Evolutionary conservation across 2,113 vertebrate genomes (phyloP), one percentile per base, ranked within the genome.

Genomic region (Cephalopholis sonnerati): DNA sequence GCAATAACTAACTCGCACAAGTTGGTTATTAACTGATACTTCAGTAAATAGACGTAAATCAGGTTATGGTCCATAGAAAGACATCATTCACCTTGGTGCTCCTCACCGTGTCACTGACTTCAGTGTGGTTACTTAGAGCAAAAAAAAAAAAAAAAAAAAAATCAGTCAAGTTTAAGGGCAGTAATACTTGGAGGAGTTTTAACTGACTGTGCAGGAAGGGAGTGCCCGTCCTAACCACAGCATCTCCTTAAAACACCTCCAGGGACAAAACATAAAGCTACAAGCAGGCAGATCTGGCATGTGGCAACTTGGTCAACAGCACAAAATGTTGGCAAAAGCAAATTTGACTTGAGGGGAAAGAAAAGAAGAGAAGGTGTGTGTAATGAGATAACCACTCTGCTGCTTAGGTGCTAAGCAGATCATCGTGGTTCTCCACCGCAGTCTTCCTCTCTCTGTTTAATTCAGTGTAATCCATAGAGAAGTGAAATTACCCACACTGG

Each of bases 381-480:
- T 51, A 15, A 50, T 0, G 27, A 66, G 66, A 78, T 74, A 62
- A 71, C 58, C 66, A 65, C 80, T 78, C 76, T 58, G 86, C 77
- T 83, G 81, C 77, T 81, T 17, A 48, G 46, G 16, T 24, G 46
- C 39, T 24, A 64, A 68, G 65, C 75, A 67, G 72, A 77, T 86
- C 72, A 79, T 25, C 10, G 39, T 59, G 50, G 68, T 77, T 82
- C 67, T 67, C 50, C 61, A 24, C 11, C 39, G 24, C 11, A 53
- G 41, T 39, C 77, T 20, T 80, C 59, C 25, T 55, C 69, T 70
- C 41, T 46, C n/a, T 3, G 8, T 61, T 73, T 48, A 25, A 63
- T 67, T 78, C 84, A 86, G 66, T 74, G 82, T 88, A 67, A 82
- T 76, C 77, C 63, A 78, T 65, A 76, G 73, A 73, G 66, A 50